Conservation (phyloP, 2,113 vertebrate species). For the Neodontobutis hainanensis region DNA sequence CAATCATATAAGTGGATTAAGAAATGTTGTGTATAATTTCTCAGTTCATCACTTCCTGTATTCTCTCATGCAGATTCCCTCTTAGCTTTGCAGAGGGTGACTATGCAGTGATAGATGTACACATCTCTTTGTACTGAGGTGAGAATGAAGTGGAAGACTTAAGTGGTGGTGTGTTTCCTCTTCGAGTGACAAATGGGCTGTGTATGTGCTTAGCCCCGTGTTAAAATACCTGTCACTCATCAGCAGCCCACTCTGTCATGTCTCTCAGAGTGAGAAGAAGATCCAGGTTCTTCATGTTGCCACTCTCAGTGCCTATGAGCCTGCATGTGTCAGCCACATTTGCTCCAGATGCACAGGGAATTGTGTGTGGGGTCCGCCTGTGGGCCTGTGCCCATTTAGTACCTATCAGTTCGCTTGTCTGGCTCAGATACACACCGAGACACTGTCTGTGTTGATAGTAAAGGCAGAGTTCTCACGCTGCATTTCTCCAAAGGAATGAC, state of each 20-base stretch:
- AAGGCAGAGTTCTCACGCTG: not conserved
- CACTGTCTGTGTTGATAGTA: not conserved
- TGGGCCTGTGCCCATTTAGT: slow-evolving; percentile 26
- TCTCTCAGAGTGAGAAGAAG: slow-evolving; percentile 35
- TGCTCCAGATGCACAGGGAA: slow-evolving; percentile 70
- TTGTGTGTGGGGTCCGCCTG: slow-evolving; percentile 42
- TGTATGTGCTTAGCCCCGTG: slow-evolving; percentile 18
- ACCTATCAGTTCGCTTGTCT: slow-evolving; percentile 21
- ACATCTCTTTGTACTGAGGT: slow-evolving; percentile 11
- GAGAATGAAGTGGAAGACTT: slow-evolving; percentile 31
- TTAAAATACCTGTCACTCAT: slow-evolving; percentile 53
- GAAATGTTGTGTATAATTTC: no score
- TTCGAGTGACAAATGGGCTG: slow-evolving; percentile 34
- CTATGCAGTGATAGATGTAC: not conserved
- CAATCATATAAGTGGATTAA: no score
- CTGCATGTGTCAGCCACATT: slow-evolving; percentile 64
- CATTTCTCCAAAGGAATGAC: slow-evolving; percentile 5
- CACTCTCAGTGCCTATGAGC: slow-evolving; percentile 36
- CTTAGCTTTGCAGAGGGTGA: slow-evolving; percentile 22
- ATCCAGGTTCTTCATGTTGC: slow-evolving; percentile 49
- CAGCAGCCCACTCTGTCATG: slow-evolving; percentile 48
- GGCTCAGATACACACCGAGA: slow-evolving; percentile 4
- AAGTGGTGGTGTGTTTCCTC: slow-evolving; percentile 36
- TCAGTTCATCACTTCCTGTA: not conserved
- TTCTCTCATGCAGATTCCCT: not conserved